Conservation (phyloP, 2,113 vertebrate genomes). For the Chloroceryle aenea region DNA sequence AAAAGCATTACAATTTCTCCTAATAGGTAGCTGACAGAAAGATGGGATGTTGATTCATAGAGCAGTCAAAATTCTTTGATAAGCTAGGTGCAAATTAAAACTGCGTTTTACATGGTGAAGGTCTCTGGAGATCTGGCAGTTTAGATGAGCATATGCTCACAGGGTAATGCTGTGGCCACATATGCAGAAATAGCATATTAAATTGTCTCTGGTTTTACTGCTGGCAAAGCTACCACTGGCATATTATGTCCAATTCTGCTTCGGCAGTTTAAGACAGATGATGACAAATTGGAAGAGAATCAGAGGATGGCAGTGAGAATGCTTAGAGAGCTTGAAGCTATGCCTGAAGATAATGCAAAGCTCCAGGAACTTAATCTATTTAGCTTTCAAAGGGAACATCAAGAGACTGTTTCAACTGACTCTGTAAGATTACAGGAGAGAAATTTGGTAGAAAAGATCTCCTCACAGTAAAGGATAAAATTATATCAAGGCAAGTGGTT, state of each 20-base stretch:
- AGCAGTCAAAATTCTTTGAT: not conserved
- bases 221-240: not conserved
- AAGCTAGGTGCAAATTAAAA: not conserved
- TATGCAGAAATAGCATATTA: not conserved
- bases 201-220: slow-evolving; percentile 22
- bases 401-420: not conserved
- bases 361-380: slow-evolving; percentile 22
- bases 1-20: not conserved
- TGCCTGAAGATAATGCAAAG: slow-evolving; percentile 8
- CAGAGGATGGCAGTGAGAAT: slow-evolving; percentile 4
- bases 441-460: not conserved
- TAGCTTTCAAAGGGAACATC: slow-evolving; percentile 33
- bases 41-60: not conserved
- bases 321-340: slow-evolving; percentile 14
- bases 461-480: not conserved
- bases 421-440: not conserved
- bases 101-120: not conserved
- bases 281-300: slow-evolving; percentile 61
- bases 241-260: not conserved
- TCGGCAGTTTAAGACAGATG: slow-evolving; percentile 15
- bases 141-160: not conserved
- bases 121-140: not conserved
- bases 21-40: not conserved
- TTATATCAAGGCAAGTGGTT: not conserved
- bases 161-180: not conserved